A percentile compares a stretch with the other conserved stretches of the same genome.
Conservation (phyloP, 1,140 invertebrate genomes). For the Spodoptera litura region DNA sequence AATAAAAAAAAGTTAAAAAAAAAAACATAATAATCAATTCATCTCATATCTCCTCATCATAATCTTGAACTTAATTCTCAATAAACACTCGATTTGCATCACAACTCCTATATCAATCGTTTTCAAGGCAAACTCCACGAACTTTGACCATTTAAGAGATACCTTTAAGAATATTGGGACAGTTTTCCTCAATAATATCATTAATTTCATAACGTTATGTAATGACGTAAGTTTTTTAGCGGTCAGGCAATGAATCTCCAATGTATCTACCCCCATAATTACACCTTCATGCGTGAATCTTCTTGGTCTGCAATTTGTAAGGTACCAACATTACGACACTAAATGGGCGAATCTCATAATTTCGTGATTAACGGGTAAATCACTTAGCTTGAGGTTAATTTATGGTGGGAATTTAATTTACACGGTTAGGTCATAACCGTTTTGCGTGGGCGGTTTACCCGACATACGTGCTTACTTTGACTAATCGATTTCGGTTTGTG, state of each 20-base stretch:
- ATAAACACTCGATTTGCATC: neutral
- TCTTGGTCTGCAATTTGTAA: constrained; percentile 55
- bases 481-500: too few species aligned
- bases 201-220: constrained; percentile 19
- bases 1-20: too few species aligned
- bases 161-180: neutral
- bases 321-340: constrained; percentile 51
- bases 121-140: constrained; percentile 19
- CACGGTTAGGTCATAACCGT: too few species aligned
- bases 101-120: constrained; percentile 34
- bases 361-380: constrained; percentile 24
- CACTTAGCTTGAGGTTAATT: constrained; percentile 10
- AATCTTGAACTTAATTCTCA: neutral
- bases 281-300: constrained; percentile 53
- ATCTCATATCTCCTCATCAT: too few species aligned
- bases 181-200: constrained; percentile 28
- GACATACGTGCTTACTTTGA: too few species aligned
- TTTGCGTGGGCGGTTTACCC: too few species aligned
- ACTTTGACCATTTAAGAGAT: constrained; percentile 26
- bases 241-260: constrained; percentile 46
- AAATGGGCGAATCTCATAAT: constrained; percentile 33
- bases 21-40: too few species aligned
- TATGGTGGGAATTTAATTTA: constrained; percentile 20
- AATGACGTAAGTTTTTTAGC: constrained; percentile 52
- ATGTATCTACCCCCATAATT: constrained; percentile 55